Conservation (phyloP, 2,888 invertebrate species). For the Epistrophella euchroma region DNA sequence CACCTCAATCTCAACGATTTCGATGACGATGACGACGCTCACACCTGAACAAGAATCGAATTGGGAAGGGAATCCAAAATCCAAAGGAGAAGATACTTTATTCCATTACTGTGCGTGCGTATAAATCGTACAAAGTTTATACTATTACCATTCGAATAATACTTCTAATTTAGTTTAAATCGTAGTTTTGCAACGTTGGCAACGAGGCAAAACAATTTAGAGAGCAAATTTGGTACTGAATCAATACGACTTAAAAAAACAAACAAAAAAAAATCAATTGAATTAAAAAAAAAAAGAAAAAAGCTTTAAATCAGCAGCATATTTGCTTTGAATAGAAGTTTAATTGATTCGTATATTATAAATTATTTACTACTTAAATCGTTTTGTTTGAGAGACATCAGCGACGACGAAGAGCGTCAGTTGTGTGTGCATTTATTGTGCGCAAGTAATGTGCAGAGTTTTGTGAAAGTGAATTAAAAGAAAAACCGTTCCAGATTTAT, state of each 20-base stretch:
- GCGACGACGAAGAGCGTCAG: slow-evolving; percentile 17
- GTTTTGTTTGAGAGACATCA: slow-evolving; percentile 7
- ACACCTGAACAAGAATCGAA: slow-evolving; percentile 57
- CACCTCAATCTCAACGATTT: slow-evolving; percentile 40
- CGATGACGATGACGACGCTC: background rate
- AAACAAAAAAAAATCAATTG: background rate
- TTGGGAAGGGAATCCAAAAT: slow-evolving; percentile 29
- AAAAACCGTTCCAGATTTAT: slow-evolving; percentile 26
- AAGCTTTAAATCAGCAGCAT: slow-evolving; percentile 21
- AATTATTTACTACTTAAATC: slow-evolving; percentile 25
- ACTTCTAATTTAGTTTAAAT: slow-evolving; percentile 64
- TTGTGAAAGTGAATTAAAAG: slow-evolving; percentile 13
- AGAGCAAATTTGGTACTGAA: slow-evolving; percentile 20
- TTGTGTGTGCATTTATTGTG: slow-evolving; percentile 16
- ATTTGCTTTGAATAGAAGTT: slow-evolving; percentile 29
- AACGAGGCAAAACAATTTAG: slow-evolving; percentile 36
- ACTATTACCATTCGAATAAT: slow-evolving; percentile 39
- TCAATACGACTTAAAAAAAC: background rate
- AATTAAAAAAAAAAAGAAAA: background rate
- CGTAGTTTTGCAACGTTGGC: slow-evolving; percentile 64
- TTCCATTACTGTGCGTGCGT: slow-evolving; percentile 41
- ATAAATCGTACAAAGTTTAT: slow-evolving; percentile 49
- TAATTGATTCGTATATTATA: slow-evolving; percentile 28
- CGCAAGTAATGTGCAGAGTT: slow-evolving; percentile 16
- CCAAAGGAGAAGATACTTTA: slow-evolving; percentile 49